Evolutionary conservation across 35 echinoderm and acorn worm genomes (phyloP).

Genomic region (Ptychodera flava): DNA sequence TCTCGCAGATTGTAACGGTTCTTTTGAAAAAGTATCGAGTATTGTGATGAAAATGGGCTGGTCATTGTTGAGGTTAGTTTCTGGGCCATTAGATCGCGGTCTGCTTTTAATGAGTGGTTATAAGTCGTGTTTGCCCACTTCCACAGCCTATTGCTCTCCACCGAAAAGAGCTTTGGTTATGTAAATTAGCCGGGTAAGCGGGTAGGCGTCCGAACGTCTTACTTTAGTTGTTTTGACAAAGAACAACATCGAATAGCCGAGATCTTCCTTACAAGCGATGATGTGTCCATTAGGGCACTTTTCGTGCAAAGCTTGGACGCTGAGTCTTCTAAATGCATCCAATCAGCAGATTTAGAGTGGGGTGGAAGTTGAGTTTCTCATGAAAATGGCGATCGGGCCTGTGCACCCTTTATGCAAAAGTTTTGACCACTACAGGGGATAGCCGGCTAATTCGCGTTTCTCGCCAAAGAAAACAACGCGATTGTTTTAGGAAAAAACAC

Average conservation of each 20-base stretch:
- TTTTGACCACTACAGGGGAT: too few relatives aligned
- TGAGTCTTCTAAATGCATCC: too few relatives aligned
- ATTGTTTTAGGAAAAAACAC: neutral
- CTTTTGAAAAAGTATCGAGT: too few relatives aligned
- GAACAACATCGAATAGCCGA: neutral
- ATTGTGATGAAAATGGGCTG: too few relatives aligned
- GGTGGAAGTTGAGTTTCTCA: too few relatives aligned
- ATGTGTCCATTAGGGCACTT: neutral
- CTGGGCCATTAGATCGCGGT: neutral
- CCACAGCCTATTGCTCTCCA: neutral
- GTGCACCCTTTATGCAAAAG: too few relatives aligned
- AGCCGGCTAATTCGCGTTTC: neutral
- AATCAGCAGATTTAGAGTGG: too few relatives aligned
- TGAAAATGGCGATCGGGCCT: too few relatives aligned
- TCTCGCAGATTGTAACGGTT: too few relatives aligned
- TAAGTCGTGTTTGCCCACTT: neutral
- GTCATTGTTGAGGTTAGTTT: too few relatives aligned
- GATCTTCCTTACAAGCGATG: neutral
- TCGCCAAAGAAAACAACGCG: neutral
- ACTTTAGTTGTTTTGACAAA: neutral
- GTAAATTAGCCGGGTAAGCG: neutral
- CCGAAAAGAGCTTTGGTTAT: neutral
- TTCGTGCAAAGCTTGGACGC: neutral
- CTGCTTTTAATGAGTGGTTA: neutral
- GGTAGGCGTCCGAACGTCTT: neutral